Evolutionary conservation across 2,888 invertebrate genomes (phyloP), one percentile per base, ranked within the genome.

Genomic region (Metalampra italica): DNA sequence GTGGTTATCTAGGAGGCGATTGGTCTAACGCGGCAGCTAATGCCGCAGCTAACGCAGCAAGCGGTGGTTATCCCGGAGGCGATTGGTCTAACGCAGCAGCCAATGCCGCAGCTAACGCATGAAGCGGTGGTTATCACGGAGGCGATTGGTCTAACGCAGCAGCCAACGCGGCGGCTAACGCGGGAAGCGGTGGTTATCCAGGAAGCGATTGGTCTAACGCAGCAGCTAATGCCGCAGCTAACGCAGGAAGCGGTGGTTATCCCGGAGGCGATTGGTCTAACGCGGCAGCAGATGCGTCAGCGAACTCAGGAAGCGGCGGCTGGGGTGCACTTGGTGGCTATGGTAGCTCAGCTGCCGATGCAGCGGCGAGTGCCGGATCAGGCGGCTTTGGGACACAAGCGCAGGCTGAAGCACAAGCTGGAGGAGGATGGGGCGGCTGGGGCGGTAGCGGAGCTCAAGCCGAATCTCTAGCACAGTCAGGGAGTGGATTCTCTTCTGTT

Each of bases 121-220:
- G 32, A 9, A 9, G 15, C 9, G 30, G 43, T 9, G 52, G 51
- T 9, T 52, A 56, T 9, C 32, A 3, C 2, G 32, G 32, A 32
- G 48, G 44, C 30, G 43, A 29, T 9, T 43, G 43, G 43, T 46
- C 53, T 0, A 41, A 29, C 12, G 56, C 56, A 9, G 40, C 45
- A 8, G 50, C 53, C 8, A 44, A 52, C n/a, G 53, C 52, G 7
- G 38, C 38, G 29, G 49, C 53, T 3, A 54, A 46, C 47, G 12
- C 46, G 13, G 9, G 43, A 37, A 9, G 48, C 45, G 45, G 45
- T 9, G 38, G 45, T 9, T 45, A 38, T 11, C 36, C 36, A 0
- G 41, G 41, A 29, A 15, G 38, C 3, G n/a, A 43, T 9, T 38
- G 47, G 12, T 42, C 52, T 0, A 32, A 32, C 5, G 55, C 57